A percentile compares a stretch with the other conserved stretches of the same genome.
phyloP scores from a whole-genome alignment of 2,888 invertebrate species.

The Pantelozetes paolii region DNA sequence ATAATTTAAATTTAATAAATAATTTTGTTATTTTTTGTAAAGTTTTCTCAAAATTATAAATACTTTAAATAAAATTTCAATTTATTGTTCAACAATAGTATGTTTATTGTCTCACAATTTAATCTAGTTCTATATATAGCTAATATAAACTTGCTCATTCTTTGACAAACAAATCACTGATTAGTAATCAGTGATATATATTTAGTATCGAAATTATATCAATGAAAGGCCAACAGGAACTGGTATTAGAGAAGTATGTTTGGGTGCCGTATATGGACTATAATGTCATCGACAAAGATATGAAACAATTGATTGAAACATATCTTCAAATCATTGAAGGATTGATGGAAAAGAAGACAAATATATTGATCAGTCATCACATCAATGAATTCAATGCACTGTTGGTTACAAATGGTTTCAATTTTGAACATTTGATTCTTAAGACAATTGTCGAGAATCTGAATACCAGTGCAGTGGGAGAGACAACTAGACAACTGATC shows the following conservation, averaged over 20 bases:
- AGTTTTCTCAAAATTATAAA: too few relatives aligned
- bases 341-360: neutral
- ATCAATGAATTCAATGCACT: neutral
- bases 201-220: too few relatives aligned
- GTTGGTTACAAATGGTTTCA: neutral
- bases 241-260: constrained; percentile 74
- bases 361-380: neutral
- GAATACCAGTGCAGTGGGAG: neutral
- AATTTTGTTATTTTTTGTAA: too few relatives aligned
- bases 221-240: constrained; percentile 70
- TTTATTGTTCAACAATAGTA: too few relatives aligned
- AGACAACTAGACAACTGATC: neutral
- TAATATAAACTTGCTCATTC: too few relatives aligned
- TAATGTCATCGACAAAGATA: neutral
- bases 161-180: too few relatives aligned
- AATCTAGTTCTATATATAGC: too few relatives aligned
- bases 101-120: too few relatives aligned
- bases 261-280: constrained; percentile 66
- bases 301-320: neutral
- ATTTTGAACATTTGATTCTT: neutral
- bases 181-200: too few relatives aligned
- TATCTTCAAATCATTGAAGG: neutral
- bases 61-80: too few relatives aligned
- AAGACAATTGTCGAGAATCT: neutral
- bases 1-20: too few relatives aligned